Evolutionary conservation across 2,888 invertebrate species (phyloP), one percentile per base, ranked within the genome.

Genomic region (Acrobasis repandana): DNA sequence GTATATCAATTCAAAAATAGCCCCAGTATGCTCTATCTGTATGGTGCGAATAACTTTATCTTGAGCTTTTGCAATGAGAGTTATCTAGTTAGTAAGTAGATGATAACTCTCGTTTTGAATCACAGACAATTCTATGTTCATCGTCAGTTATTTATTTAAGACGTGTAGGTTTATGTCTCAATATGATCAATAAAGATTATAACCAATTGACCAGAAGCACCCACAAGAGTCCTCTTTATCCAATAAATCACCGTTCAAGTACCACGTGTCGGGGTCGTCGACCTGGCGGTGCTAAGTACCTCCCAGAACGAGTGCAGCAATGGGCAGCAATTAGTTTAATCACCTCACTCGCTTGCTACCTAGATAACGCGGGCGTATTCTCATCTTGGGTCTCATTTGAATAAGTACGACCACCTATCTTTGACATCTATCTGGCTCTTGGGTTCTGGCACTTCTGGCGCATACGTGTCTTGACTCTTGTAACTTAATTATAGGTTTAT

Each of bases 241-340:
- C 49, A 49, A 58, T 58, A 58, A 58, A 58, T 58, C 49, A 43
- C 15, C 20, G 34, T 20, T 43, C 61, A 38, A 56, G 61, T 61
- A 52, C 61, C 65, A 65, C 65, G 61, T 65, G 62, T 60, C 52
- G 52, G 46, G 62, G 59, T 61, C 61, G 28, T 52, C 56, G 61
- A 38, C 62, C 65, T 49, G 28, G 38, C 38, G 48, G 48, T 47
- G 59, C 47, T 43, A 58, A 62, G 61, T 60, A 52, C 59, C 56
- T 47, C 20, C 60, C 52, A 36, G 56, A 60, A 54, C 46, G 60
- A 65, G 62, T 59, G 65, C 68, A 78, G 79, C 69, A 82, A 84
- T 82, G 78, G 78, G 75, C 75, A 70, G 80, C 80, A 82, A 86
- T 87, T 86, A 85, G 80, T 84, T 78, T 86, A 86, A 88, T 85